Percentiles rank a stretch among this genome's conserved stretches.
Evolutionary conservation across 2,113 vertebrate genomes (phyloP).

Genomic region (Porphyrio hochstetteri): DNA sequence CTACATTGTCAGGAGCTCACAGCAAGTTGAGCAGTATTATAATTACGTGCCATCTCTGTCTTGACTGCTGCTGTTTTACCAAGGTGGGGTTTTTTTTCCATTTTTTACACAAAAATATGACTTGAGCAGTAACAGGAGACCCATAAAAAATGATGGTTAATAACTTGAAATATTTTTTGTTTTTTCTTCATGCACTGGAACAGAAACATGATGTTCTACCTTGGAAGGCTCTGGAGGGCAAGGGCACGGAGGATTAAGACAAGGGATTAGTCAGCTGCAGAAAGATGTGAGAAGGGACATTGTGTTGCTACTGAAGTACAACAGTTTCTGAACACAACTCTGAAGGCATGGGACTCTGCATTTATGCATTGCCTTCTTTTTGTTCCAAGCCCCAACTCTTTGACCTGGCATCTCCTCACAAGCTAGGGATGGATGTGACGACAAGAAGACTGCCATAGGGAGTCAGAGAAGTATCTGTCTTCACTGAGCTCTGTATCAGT

Average conservation of each 20-base stretch:
- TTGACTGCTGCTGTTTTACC: not conserved
- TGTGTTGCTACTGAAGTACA: not conserved
- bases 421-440: not conserved
- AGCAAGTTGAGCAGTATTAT: not conserved
- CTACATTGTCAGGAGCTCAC: not conserved
- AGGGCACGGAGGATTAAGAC: not conserved
- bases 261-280: not conserved
- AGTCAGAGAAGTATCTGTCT: not conserved
- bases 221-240: not conserved
- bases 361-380: not conserved
- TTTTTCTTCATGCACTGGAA: not conserved
- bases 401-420: not conserved
- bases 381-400: not conserved
- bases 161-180: not conserved
- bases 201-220: not conserved
- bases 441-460: not conserved
- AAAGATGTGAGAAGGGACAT: not conserved
- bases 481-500: rapidly evolving
- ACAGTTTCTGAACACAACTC: not conserved
- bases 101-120: not conserved
- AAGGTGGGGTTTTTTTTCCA: not conserved
- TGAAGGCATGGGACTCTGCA: not conserved
- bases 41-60: not conserved
- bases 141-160: not conserved
- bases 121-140: not conserved